phyloP scores from a whole-genome alignment of 2,113 vertebrate species.

The Mesitornis unicolor region DNA sequence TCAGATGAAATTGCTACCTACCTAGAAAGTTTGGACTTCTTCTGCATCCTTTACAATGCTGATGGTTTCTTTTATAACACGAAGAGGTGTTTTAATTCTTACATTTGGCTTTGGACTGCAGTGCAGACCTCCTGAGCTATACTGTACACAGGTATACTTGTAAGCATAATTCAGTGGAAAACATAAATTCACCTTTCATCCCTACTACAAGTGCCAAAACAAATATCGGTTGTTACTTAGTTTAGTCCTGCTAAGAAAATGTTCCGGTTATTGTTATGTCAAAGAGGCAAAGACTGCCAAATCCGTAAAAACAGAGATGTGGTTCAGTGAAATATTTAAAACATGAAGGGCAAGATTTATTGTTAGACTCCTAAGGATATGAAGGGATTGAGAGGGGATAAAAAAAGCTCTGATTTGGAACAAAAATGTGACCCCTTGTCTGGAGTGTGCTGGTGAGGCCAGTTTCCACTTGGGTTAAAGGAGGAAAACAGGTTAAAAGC shows the following conservation, averaged over 20 bases:
- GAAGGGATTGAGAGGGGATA: not conserved
- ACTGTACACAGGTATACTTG: not conserved
- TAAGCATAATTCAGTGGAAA: not conserved
- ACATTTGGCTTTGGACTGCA: not conserved
- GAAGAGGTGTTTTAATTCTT: not conserved
- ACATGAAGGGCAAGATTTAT: conserved; percentile 8
- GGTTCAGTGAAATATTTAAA: conserved; percentile 37
- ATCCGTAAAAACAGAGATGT: conserved; percentile 19
- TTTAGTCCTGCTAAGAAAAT: conserved; percentile 38
- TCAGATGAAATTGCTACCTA: not conserved
- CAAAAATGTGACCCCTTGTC: not conserved
- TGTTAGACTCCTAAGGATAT: conserved; percentile 21
- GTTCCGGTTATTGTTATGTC: conserved; percentile 38
- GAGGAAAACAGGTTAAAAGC: not conserved
- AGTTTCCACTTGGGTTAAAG: not conserved
- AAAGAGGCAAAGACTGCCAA: conserved; percentile 25
- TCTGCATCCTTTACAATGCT: not conserved
- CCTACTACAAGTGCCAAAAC: not conserved
- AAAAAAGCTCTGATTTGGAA: not conserved
- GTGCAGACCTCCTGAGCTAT: not conserved
- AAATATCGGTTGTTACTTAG: conserved; percentile 32
- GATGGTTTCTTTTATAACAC: not conserved
- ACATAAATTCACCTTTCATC: conserved; percentile 9
- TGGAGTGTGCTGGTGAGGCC: not conserved
- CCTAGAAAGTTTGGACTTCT: not conserved